Conservation (phyloP, 2,113 vertebrate species). For the Mobula birostris region DNA sequence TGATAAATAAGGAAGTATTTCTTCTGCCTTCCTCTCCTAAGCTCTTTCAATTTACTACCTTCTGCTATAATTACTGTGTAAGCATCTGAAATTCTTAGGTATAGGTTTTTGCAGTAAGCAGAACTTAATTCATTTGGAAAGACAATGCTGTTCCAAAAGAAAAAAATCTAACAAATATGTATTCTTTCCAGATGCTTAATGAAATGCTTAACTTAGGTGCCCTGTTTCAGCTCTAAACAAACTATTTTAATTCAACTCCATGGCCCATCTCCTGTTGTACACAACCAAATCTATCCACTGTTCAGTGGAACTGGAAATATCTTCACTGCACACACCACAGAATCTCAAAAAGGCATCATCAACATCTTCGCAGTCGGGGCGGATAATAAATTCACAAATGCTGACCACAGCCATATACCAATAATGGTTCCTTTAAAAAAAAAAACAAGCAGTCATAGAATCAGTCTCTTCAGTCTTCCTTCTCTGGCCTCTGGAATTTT, state of each 20-base stretch:
- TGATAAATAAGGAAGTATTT: not conserved
- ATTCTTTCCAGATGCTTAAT: not conserved
- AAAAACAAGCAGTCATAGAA: not conserved
- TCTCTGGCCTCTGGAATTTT: not conserved
- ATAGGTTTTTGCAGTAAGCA: not conserved
- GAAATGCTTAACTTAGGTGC: not conserved
- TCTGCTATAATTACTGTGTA: not conserved
- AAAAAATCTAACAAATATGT: not conserved
- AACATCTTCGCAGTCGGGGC: not conserved
- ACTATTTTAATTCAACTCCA: not conserved
- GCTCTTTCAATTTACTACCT: not conserved
- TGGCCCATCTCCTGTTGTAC: not conserved
- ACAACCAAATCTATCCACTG: not conserved
- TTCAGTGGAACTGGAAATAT: not conserved
- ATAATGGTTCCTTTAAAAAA: not conserved
- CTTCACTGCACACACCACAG: not conserved
- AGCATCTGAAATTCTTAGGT: not conserved
- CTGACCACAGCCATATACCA: not conserved
- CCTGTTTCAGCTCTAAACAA: not conserved
- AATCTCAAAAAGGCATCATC: not conserved
- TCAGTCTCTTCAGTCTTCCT: not conserved
- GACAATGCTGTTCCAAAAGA: not conserved
- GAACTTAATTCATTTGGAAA: not conserved
- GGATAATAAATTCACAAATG: not conserved
- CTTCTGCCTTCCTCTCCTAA: not conserved